phyloP scores from a whole-genome alignment of 2,888 invertebrate species.

The Rugalucina vietnamica region DNA sequence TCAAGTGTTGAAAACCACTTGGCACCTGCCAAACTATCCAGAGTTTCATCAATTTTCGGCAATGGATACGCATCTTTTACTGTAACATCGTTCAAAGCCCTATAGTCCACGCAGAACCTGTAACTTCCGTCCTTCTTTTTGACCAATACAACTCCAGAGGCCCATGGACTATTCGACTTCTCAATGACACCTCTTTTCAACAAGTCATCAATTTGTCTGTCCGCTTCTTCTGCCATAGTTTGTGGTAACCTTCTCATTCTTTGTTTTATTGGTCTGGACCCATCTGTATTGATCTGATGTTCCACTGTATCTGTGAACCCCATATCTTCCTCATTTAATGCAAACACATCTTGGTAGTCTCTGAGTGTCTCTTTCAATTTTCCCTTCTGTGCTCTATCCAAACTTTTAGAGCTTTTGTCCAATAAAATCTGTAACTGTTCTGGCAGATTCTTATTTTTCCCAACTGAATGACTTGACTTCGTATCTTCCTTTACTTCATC shows the following conservation, averaged over 20 bases:
- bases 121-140: slow-evolving; percentile 12
- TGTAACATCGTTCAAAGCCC: slow-evolving; percentile 9
- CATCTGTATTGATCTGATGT: slow-evolving; percentile 32
- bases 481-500: neutral
- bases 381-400: neutral
- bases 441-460: neutral
- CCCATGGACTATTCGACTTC: slow-evolving; percentile 26
- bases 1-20: slow-evolving; percentile 22
- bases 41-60: slow-evolving; percentile 22
- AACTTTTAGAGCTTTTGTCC: neutral
- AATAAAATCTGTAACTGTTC: neutral
- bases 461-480: neutral
- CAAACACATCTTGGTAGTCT: neutral
- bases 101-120: slow-evolving; percentile 10
- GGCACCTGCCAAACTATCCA: slow-evolving; percentile 21
- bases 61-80: slow-evolving; percentile 26
- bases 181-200: slow-evolving; percentile 24
- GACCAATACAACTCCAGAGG: slow-evolving; percentile 19
- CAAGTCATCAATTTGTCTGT: slow-evolving; percentile 23
- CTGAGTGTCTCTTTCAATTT: neutral
- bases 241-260: slow-evolving; percentile 25
- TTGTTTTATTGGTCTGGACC: slow-evolving; percentile 21
- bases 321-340: slow-evolving; percentile 12
- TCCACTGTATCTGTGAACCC: slow-evolving; percentile 24
- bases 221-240: slow-evolving; percentile 17